Evolutionary conservation across 2,113 vertebrate genomes (phyloP).

Genomic region (Meriones unguiculatus): DNA sequence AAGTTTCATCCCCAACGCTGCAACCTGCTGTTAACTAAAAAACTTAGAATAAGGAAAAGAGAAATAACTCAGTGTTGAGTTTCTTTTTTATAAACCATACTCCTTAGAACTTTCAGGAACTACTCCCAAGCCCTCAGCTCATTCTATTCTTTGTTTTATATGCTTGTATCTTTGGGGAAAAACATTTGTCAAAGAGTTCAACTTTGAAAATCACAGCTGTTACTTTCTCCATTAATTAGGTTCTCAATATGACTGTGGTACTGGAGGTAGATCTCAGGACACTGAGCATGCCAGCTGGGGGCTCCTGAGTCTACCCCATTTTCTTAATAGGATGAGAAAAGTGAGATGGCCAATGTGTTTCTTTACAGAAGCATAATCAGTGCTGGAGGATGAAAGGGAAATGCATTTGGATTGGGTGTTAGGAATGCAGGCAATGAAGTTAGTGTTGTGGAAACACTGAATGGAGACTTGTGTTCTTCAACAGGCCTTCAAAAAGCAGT

Average conservation of each 20-base stretch:
- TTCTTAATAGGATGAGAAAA: not conserved
- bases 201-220: not conserved
- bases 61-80: not conserved
- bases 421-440: not conserved
- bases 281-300: not conserved
- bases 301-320: not conserved
- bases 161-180: not conserved
- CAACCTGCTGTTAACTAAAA: conserved; percentile 2
- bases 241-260: not conserved
- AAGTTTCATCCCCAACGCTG: no score
- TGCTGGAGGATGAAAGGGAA: not conserved
- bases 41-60: not conserved
- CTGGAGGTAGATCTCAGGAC: not conserved
- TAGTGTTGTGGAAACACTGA: not conserved
- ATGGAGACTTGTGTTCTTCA: not conserved
- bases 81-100: not conserved
- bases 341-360: not conserved
- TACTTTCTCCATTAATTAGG: not conserved
- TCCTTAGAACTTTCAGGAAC: not conserved
- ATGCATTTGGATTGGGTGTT: not conserved
- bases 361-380: not conserved
- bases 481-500: not conserved
- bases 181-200: not conserved
- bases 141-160: not conserved
- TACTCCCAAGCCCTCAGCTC: not conserved